phyloP scores from a whole-genome alignment of 2,797 vertebrate genomes.

The Darevskia nairensis region DNA sequence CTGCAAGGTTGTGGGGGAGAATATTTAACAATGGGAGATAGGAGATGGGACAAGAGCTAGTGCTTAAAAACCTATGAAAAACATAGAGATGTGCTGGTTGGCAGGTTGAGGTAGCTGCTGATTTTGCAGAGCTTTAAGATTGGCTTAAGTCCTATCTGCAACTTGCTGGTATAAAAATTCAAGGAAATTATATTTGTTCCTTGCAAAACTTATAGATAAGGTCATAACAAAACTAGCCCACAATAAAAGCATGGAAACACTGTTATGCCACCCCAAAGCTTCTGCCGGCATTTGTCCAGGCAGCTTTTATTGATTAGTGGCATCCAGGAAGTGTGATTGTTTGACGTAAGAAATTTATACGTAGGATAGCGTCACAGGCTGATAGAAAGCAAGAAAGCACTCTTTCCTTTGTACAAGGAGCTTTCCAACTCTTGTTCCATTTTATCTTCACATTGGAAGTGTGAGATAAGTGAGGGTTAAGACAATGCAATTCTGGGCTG shows the following conservation, averaged over 20 bases:
- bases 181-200: neutral
- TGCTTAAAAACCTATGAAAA: neutral
- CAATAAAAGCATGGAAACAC: neutral
- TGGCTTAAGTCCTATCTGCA: neutral
- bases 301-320: neutral
- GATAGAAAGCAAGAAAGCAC: neutral
- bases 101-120: neutral
- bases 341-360: too few species aligned
- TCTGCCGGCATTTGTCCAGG: neutral
- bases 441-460: neutral
- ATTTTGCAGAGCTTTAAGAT: constrained; percentile 32
- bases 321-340: neutral
- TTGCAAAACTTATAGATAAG: neutral
- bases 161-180: constrained; percentile 2
- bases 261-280: neutral
- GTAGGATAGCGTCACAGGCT: neutral
- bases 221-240: neutral
- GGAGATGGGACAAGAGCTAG: neutral
- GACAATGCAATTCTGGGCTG: too few species aligned
- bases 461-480: neutral
- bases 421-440: neutral
- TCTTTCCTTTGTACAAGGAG: neutral
- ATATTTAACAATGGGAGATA: constrained; percentile 14
- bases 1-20: neutral
- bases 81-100: neutral